Evolutionary conservation across 1,140 invertebrate genomes (phyloP).

Genomic region (Nebria ingens): DNA sequence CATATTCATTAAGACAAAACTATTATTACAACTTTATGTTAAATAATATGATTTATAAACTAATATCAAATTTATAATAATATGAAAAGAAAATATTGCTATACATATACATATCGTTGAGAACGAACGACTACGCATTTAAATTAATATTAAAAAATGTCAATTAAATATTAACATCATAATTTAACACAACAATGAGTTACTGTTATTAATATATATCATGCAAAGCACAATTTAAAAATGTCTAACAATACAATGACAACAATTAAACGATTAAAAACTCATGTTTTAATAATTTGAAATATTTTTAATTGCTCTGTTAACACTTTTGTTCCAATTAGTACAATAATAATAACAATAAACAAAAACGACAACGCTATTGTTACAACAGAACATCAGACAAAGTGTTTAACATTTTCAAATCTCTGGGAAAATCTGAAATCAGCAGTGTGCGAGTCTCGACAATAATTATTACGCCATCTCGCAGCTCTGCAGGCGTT

Average conservation of each 20-base stretch:
- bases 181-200: no score
- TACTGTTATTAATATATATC: no score
- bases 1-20: no score
- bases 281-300: no score
- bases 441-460: neutral
- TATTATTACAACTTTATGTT: no score
- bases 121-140: neutral
- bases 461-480: neutral
- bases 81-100: neutral
- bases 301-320: neutral
- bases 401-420: slow-evolving; percentile 7
- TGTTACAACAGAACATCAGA: neutral
- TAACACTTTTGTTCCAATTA: slow-evolving; percentile 1
- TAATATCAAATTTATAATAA: neutral
- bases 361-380: neutral
- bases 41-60: no score
- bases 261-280: neutral
- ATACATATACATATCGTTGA: neutral
- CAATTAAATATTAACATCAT: no score
- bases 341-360: neutral
- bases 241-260: neutral
- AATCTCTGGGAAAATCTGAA: slow-evolving; percentile 7
- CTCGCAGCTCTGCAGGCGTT: neutral
- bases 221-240: no score
- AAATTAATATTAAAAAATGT: neutral